These are phyloP conservation scores for Gasterosteus nipponicus DNA, from an alignment of 2,113 vertebrate species.

Conservation along the genomic window DNA sequence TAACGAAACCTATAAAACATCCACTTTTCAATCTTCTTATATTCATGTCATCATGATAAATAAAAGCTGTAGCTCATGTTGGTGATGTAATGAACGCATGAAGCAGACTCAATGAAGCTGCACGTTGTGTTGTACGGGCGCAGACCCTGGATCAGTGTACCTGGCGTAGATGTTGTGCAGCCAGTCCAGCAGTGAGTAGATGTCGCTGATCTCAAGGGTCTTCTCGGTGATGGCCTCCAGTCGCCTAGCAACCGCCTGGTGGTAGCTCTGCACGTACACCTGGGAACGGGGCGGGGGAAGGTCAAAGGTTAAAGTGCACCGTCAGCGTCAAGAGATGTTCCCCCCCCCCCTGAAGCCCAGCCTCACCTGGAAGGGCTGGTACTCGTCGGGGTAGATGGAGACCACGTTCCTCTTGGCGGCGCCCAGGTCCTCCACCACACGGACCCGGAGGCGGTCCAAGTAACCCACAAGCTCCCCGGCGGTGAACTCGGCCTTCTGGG, in stretches of 20 bases:
- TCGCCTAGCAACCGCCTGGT: slow-evolving; percentile 81
- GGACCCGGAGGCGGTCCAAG: slow-evolving; percentile 80
- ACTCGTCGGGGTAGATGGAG: slow-evolving; percentile 85
- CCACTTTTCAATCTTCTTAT: no score
- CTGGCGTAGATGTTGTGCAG: slow-evolving; percentile 89
- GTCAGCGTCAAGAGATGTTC: background rate
- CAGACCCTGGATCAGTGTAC: slow-evolving; percentile 58
- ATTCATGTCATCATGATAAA: no score
- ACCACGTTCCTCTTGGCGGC: slow-evolving; percentile 84
- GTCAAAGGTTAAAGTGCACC: background rate
- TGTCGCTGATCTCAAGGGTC: slow-evolving; percentile 82
- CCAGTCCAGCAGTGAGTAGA: slow-evolving; percentile 91
- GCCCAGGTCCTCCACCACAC: slow-evolving; percentile 84
- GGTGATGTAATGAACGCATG: no score
- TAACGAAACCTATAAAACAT: no score
- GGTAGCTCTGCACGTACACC: slow-evolving; percentile 89
- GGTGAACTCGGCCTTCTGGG: slow-evolving; percentile 69
- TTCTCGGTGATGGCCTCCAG: slow-evolving; percentile 76
- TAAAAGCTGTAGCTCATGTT: no score
- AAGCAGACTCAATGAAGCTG: no score
- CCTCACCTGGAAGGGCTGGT: slow-evolving; percentile 80
- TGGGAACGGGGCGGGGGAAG: slow-evolving; percentile 37
- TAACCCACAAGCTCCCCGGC: slow-evolving; percentile 70
- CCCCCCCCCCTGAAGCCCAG: background rate
- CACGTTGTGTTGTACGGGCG: background rate